Conservation (phyloP, 2,888 invertebrate species). For the Andrena minutula region DNA sequence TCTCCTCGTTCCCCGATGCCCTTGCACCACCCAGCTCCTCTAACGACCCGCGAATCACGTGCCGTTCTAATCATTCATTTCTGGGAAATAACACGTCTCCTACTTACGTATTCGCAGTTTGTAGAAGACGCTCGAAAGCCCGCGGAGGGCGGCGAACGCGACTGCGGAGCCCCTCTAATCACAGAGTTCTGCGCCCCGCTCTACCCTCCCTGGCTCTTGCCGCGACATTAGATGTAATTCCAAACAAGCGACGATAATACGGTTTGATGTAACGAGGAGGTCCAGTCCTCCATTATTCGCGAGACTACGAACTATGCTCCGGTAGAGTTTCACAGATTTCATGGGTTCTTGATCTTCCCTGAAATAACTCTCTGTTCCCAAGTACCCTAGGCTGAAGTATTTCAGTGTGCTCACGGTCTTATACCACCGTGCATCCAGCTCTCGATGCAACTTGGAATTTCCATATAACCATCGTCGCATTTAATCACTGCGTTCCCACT, state of each 20-base stretch:
- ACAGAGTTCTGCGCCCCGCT: conserved; percentile 17
- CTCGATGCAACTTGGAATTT: too few species aligned
- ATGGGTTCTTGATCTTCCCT: neutral
- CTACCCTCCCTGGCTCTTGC: neutral
- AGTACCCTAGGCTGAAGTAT: too few species aligned
- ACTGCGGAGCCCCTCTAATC: conserved; percentile 41
- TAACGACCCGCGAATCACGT: conserved; percentile 48
- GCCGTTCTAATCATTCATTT: conserved; percentile 51
- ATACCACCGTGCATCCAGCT: too few species aligned
- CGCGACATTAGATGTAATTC: conserved; percentile 36
- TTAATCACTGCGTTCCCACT: too few species aligned
- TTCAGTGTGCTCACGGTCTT: too few species aligned
- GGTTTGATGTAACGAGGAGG: conserved; percentile 16
- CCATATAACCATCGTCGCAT: too few species aligned
- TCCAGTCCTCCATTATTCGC: conserved; percentile 15
- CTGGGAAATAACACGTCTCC: conserved; percentile 39
- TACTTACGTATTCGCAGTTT: conserved; percentile 51
- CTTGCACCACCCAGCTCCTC: conserved; percentile 15
- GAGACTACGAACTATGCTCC: neutral
- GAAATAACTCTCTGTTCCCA: conserved; percentile 2
- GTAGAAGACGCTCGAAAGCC: conserved; percentile 36
- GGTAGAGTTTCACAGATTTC: neutral
- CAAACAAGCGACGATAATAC: conserved; percentile 40
- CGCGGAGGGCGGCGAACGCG: conserved; percentile 9
- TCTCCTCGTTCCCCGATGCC: neutral